A percentile compares a stretch with the other conserved stretches of the same genome.
phyloP scores from a whole-genome alignment of 2,797 vertebrate species.

The Artibeus jamaicensis region DNA sequence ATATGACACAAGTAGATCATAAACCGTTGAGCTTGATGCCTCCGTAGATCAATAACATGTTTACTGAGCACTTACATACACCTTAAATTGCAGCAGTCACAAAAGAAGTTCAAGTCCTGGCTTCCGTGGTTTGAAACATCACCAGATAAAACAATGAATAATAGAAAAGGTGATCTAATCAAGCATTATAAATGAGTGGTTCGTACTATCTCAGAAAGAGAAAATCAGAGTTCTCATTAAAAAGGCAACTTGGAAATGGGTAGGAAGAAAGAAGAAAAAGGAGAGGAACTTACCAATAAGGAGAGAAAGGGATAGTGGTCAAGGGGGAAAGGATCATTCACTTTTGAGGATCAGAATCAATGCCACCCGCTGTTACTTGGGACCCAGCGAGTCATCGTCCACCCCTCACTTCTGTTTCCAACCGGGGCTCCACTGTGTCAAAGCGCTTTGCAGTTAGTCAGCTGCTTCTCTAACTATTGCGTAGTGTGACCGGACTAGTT shows the following conservation, averaged over 20 bases:
- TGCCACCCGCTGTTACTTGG: neutral
- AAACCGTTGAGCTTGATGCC: neutral
- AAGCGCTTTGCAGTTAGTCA: neutral
- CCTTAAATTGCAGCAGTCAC: neutral
- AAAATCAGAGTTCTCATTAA: neutral
- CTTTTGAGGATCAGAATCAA: neutral
- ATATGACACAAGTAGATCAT: neutral
- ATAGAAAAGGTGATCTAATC: neutral
- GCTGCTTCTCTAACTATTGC: neutral
- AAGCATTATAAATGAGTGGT: neutral
- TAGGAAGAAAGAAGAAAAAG: neutral
- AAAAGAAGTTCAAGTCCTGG: neutral
- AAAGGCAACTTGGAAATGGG: neutral
- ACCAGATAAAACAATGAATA: neutral
- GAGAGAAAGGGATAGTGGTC: too few relatives aligned
- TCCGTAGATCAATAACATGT: neutral
- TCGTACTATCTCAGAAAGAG: neutral
- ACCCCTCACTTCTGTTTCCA: neutral
- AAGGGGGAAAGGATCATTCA: neutral
- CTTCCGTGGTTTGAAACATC: neutral
- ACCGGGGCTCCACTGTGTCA: neutral
- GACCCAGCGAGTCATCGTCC: neutral
- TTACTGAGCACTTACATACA: neutral
- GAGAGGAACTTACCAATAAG: neutral
- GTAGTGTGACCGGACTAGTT: neutral